A percentile compares a stretch with the other conserved stretches of the same genome.
Conservation (phyloP, 1,140 invertebrate species). For the Drosophila sulfurigaster region DNA sequence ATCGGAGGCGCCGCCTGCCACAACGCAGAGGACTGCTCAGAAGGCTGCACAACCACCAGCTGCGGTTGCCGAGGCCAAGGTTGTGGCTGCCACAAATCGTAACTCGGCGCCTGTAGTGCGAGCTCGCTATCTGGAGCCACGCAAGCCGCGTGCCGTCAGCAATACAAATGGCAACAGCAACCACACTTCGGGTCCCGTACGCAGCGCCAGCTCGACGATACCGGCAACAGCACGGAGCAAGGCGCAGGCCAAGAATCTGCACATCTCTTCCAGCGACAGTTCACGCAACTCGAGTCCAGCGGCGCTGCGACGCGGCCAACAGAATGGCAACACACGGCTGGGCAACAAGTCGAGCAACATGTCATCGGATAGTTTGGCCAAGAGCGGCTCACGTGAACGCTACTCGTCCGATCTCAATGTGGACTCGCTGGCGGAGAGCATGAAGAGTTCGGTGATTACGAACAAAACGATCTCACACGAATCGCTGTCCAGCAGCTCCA, state of each 20-base stretch:
- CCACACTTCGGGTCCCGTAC: constrained; percentile 80
- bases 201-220: constrained; percentile 87
- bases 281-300: constrained; percentile 89
- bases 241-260: constrained; percentile 70
- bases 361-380: constrained; percentile 86
- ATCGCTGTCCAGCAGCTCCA: constrained; percentile 68
- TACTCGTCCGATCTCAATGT: constrained; percentile 86
- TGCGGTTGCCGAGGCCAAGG: constrained; percentile 27
- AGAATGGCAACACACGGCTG: constrained; percentile 63
- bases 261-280: constrained; percentile 84
- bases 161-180: constrained; percentile 34
- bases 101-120: constrained; percentile 82
- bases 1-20: constrained; percentile 70
- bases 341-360: constrained; percentile 85
- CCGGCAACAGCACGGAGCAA: constrained; percentile 63
- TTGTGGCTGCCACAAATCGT: not conserved
- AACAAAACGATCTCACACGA: constrained; percentile 85
- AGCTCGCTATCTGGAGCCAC: constrained; percentile 87
- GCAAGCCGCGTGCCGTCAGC: constrained; percentile 76
- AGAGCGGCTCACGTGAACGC: constrained; percentile 56
- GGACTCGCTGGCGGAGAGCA: constrained; percentile 86
- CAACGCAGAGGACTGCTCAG: constrained; percentile 39
- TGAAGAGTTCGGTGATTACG: constrained; percentile 84
- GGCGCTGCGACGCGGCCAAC: constrained; percentile 85
- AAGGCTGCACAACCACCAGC: constrained; percentile 10